Conservation (phyloP, 2,113 vertebrate genomes). For the Gulo gulo region DNA sequence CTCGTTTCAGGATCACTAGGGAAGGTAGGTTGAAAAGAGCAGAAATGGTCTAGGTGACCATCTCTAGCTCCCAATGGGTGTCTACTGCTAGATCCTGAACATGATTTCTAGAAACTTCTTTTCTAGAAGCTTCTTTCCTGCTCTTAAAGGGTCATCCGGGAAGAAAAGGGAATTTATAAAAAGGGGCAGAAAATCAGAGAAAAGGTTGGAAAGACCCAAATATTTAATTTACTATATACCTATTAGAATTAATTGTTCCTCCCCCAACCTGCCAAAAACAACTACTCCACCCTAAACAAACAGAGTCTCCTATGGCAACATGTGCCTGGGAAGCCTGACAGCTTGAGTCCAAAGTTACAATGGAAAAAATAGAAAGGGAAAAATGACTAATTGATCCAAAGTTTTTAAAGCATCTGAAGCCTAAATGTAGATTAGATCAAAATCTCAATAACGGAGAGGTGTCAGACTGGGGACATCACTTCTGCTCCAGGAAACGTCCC, state of each 20-base stretch:
- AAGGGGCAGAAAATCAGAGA: conserved; percentile 51
- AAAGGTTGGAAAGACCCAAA: conserved; percentile 42
- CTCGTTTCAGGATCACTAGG: neutral
- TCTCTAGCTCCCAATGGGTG: neutral
- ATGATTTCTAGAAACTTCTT: conserved; percentile 68
- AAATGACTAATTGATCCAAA: conserved; percentile 76
- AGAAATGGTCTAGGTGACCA: neutral
- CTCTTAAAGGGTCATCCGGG: conserved; percentile 22
- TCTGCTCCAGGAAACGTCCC: neutral
- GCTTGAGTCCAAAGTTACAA: conserved; percentile 74
- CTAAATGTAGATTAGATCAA: neutral
- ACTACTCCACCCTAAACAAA: conserved; percentile 84
- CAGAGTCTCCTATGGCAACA: conserved; percentile 82
- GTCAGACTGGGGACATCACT: neutral
- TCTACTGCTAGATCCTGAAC: conserved; percentile 42
- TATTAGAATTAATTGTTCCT: conserved; percentile 79
- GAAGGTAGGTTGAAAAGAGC: neutral
- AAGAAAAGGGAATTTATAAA: conserved; percentile 32
- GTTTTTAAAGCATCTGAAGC: conserved; percentile 59
- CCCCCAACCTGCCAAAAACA: conserved; percentile 62
- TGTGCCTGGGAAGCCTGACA: conserved; percentile 78
- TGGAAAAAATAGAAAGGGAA: conserved; percentile 78
- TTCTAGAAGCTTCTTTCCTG: conserved; percentile 1
- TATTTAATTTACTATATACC: conserved; percentile 73
- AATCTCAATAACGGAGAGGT: neutral